These are phyloP conservation scores for Drosophila cyrtoloma DNA, from an alignment of 2,888 invertebrate species.

Conservation along the genomic window DNA sequence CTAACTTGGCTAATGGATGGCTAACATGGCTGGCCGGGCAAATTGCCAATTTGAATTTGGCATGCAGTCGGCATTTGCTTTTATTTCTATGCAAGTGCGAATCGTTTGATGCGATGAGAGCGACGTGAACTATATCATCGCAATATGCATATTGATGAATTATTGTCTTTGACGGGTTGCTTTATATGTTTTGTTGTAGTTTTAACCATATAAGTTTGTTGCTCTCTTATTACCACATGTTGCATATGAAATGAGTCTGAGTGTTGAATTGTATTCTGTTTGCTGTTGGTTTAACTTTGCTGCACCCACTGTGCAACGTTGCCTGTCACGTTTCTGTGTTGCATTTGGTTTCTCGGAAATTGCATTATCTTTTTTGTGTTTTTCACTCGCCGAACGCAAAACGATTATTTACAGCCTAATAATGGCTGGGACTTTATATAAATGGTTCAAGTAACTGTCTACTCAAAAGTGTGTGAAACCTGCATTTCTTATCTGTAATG, in stretches of 20 bases:
- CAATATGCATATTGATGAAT: constrained; percentile 64
- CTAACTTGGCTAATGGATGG: constrained; percentile 2
- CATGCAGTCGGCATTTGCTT: constrained; percentile 67
- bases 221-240: constrained; percentile 31
- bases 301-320: constrained; percentile 52
- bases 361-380: constrained; percentile 23
- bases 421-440: constrained; percentile 46
- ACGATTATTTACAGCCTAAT: constrained; percentile 42
- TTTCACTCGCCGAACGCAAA: constrained; percentile 23
- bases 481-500: not conserved
- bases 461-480: not conserved
- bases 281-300: constrained; percentile 2
- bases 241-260: constrained; percentile 54
- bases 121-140: constrained; percentile 67
- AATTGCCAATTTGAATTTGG: constrained; percentile 41
- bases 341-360: constrained; percentile 55
- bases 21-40: constrained; percentile 20
- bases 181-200: constrained; percentile 30
- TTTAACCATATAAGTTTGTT: constrained; percentile 17
- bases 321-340: constrained; percentile 54
- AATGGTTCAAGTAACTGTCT: constrained; percentile 56
- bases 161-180: constrained; percentile 39
- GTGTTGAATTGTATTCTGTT: constrained; percentile 4
- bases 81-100: constrained; percentile 70
- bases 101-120: constrained; percentile 68